Percentiles rank a stretch among this genome's conserved stretches.
Conservation (phyloP, 2,113 vertebrate genomes). For the Phylloscopus whistleri region DNA sequence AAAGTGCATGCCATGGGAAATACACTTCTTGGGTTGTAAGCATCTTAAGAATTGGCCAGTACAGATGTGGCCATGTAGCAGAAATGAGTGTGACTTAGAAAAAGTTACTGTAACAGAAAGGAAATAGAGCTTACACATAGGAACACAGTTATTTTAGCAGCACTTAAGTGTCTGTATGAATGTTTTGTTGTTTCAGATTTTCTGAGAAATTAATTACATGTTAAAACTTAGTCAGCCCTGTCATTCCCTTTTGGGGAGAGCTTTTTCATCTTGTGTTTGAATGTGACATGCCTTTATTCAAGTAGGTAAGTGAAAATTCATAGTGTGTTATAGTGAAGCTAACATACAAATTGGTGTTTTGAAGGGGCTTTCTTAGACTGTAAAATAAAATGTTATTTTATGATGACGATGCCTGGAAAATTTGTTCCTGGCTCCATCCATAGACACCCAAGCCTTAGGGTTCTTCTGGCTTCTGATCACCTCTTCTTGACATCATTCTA, state of each 20-base stretch:
- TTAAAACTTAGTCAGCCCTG: not conserved
- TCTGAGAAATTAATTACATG: not conserved
- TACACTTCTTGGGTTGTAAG: not conserved
- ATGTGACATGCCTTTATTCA: not conserved
- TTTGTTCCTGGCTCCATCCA: not conserved
- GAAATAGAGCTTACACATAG: not conserved
- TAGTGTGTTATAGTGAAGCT: not conserved
- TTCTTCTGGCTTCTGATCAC: not conserved
- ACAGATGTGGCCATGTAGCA: not conserved
- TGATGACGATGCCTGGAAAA: not conserved
- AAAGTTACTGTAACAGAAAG: not conserved
- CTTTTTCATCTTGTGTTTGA: not conserved
- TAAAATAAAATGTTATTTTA: constrained; percentile 15
- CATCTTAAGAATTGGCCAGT: not conserved
- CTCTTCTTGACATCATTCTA: not conserved
- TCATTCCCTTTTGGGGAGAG: not conserved
- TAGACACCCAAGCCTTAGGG: not conserved
- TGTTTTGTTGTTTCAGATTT: not conserved
- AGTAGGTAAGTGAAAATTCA: not conserved
- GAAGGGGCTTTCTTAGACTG: not conserved
- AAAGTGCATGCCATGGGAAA: not conserved
- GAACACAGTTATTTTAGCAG: not conserved
- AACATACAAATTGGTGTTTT: not conserved
- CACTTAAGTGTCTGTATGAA: not conserved
- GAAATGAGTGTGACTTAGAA: not conserved